Conservation (phyloP, 2,113 vertebrate species). For the Stigmatopora nigra region DNA sequence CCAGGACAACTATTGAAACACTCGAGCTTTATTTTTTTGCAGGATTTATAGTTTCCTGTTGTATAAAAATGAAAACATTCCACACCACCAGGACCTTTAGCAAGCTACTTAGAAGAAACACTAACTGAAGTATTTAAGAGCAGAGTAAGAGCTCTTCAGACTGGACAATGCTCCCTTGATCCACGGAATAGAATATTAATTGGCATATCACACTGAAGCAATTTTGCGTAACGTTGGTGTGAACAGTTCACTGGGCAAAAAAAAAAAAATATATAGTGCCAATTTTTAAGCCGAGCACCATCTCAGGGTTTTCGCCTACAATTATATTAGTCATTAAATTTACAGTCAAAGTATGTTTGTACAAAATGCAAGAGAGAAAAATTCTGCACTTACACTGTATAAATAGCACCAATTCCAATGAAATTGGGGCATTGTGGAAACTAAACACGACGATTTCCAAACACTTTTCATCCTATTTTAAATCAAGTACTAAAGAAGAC, state of each 20-base stretch:
- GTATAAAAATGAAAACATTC: constrained; percentile 17
- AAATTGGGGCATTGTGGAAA: no score
- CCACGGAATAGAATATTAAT: constrained; percentile 11
- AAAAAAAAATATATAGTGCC: not conserved
- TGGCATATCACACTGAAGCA: constrained; percentile 15
- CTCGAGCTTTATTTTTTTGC: constrained; percentile 26
- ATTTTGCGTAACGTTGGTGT: constrained; percentile 7
- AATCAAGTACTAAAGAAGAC: no score
- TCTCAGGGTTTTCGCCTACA: not conserved
- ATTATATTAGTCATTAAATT: not conserved
- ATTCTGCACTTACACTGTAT: no score
- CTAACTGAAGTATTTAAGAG: constrained; percentile 18
- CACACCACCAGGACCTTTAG: constrained; percentile 21
- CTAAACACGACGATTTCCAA: no score
- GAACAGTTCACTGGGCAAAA: constrained; percentile 15
- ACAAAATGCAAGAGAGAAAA: no score
- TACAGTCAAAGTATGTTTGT: not conserved
- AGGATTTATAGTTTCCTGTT: constrained; percentile 22
- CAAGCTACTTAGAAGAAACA: constrained; percentile 8
- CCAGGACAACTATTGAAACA: constrained; percentile 36
- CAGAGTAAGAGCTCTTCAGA: constrained; percentile 6
- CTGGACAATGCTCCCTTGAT: constrained; percentile 10
- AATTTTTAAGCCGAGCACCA: not conserved
- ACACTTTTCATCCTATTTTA: no score
- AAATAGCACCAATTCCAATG: no score